Base-by-base conservation (phyloP, 1,140 invertebrate species). In the Pristionchus pacificus region DNA sequence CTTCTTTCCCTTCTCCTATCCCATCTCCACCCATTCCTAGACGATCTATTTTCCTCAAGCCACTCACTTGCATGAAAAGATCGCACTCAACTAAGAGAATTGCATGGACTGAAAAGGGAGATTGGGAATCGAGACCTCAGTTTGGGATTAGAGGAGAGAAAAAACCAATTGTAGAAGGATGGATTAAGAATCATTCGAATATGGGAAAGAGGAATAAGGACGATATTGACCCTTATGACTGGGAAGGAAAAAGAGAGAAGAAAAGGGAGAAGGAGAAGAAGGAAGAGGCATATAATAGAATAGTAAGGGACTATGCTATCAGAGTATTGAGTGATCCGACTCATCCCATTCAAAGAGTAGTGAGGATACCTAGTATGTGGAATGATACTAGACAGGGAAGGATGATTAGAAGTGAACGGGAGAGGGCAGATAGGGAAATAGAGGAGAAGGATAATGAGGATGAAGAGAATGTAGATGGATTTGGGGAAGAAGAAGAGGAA, bases 401-500 rank as follows among this genome's bases (percentile, higher is more conserved):
- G n/a, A n/a, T n/a, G n/a, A n/a, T n/a, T n/a, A n/a, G n/a, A n/a
- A n/a, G n/a, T n/a, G n/a, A n/a, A n/a, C n/a, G n/a, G n/a, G n/a
- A n/a, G n/a, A n/a, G n/a, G n/a, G n/a, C n/a, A n/a, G n/a, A n/a
- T n/a, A n/a, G n/a, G n/a, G n/a, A n/a, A n/a, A n/a, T n/a, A n/a
- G n/a, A n/a, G n/a, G n/a, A n/a, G n/a, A n/a, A n/a, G n/a, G n/a
- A n/a, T n/a, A n/a, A n/a, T n/a, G n/a, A n/a, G n/a, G n/a, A n/a
- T n/a, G n/a, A n/a, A n/a, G n/a, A n/a, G n/a, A n/a, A n/a, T n/a
- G n/a, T n/a, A n/a, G n/a, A n/a, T n/a, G n/a, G 57, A 73, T 70
- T 28, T 61, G 38, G n/a, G 2, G 29, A 30, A 19, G 31, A 68
- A 24, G 60, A 74, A 38, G 57, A 77, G 68, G 67, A 68, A 61